phyloP scores from a whole-genome alignment of 2,888 invertebrate genomes.

The Lypha dubia region DNA sequence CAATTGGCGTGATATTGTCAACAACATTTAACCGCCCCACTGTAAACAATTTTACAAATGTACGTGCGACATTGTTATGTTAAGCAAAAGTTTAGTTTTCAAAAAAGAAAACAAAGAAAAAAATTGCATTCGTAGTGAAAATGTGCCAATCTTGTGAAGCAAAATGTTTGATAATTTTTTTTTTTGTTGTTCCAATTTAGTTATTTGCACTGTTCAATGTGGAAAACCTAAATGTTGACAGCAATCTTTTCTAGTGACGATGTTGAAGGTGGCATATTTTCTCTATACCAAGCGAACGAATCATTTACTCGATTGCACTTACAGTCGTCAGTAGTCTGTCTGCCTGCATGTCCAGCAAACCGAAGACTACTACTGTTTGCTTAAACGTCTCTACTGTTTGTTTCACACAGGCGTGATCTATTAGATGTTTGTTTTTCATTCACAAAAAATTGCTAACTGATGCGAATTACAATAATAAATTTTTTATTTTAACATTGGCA shows the following conservation, averaged over 20 bases:
- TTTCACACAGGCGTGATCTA: conserved; percentile 61
- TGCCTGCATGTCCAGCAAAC: neutral
- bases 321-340: neutral
- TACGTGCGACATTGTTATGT: conserved; percentile 11
- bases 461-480: conserved; percentile 27
- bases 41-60: conserved; percentile 15
- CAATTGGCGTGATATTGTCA: no score
- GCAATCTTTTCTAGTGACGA: neutral
- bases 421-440: conserved; percentile 19
- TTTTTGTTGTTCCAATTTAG: conserved; percentile 9
- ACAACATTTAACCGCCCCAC: neutral
- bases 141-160: conserved; percentile 68
- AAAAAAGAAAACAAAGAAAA: conserved; percentile 12
- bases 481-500: conserved; percentile 35
- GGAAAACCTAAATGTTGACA: conserved; percentile 30
- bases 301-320: neutral
- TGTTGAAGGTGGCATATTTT: conserved; percentile 43
- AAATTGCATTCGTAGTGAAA: conserved; percentile 22
- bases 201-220: conserved; percentile 6
- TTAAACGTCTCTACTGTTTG: conserved; percentile 8
- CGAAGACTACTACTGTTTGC: neutral
- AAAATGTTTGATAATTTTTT: conserved; percentile 46
- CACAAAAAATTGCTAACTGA: conserved; percentile 13
- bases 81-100: conserved; percentile 21
- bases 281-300: conserved; percentile 29